Percentiles rank a stretch among this genome's conserved stretches.
Conservation (phyloP, 1,140 invertebrate genomes). For the Cecropterus lyciades region DNA sequence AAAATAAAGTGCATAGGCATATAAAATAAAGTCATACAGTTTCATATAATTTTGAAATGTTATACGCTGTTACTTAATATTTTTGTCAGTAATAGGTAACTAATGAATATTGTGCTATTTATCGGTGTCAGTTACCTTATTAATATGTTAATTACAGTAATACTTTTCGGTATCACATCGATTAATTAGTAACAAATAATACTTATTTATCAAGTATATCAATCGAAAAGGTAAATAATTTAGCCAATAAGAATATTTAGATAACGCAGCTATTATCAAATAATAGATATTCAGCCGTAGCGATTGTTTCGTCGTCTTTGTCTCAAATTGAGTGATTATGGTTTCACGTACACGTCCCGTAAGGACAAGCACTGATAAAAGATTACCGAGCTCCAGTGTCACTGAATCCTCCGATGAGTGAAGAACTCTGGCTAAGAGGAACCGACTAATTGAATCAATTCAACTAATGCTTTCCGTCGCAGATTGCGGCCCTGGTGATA, state of each 20-base stretch:
- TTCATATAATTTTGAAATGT: too few relatives aligned
- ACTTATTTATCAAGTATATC: constrained; percentile 57
- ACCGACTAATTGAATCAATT: constrained; percentile 75
- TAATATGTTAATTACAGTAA: constrained; percentile 8
- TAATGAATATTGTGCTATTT: too few relatives aligned
- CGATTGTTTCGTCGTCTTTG: constrained; percentile 53
- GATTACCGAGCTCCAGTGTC: constrained; percentile 71
- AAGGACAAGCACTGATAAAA: constrained; percentile 72
- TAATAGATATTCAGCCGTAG: constrained; percentile 63
- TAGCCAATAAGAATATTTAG: constrained; percentile 71
- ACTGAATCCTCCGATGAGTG: constrained; percentile 61
- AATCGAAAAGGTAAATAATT: constrained; percentile 68
- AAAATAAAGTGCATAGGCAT: too few relatives aligned
- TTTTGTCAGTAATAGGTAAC: too few relatives aligned
- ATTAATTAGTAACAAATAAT: constrained; percentile 62
- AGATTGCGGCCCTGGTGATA: constrained; percentile 53
- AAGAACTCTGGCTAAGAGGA: constrained; percentile 50
- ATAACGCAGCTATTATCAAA: constrained; percentile 61
- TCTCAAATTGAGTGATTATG: constrained; percentile 44
- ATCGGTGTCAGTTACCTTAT: too few relatives aligned
- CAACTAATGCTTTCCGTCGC: constrained; percentile 68
- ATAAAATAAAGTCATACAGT: too few relatives aligned
- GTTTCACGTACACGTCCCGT: constrained; percentile 46
- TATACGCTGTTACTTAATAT: constrained; percentile 14
- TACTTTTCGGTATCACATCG: constrained; percentile 9